Evolutionary conservation across 2,797 vertebrate genomes (phyloP).

Genomic region (Champsocephalus gunnari): DNA sequence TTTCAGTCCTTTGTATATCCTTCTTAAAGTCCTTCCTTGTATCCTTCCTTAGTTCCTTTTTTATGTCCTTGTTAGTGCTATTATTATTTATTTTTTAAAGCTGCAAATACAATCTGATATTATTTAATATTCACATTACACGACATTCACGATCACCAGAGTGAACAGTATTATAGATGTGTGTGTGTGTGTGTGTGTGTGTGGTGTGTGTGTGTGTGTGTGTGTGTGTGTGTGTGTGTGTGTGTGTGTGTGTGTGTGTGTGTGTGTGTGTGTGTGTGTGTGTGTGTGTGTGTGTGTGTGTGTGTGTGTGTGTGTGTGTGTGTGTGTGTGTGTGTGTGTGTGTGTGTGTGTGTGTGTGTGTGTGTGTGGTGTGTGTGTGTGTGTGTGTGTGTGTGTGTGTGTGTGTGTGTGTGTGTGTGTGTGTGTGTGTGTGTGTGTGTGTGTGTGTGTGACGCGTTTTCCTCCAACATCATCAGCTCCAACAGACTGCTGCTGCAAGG

Average conservation of each 20-base stretch:
- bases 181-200: not conserved
- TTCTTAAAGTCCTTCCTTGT: too few species aligned
- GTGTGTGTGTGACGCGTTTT: constrained; percentile 62
- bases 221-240: not conserved
- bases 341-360: not conserved
- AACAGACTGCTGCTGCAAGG: constrained; percentile 51
- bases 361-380: not conserved
- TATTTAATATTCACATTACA: too few species aligned
- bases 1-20: too few species aligned
- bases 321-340: not conserved
- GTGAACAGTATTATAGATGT: too few species aligned
- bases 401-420: constrained; percentile 1
- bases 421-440: not conserved
- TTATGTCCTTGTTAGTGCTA: too few species aligned
- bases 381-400: not conserved
- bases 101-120: too few species aligned
- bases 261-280: not conserved
- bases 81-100: too few species aligned
- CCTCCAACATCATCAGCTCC: constrained; percentile 79
- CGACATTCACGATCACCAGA: too few species aligned
- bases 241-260: not conserved
- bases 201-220: not conserved
- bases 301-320: not conserved
- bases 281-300: constrained; percentile 2
- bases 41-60: too few species aligned